Conservation (phyloP, 2,113 vertebrate genomes). For the Eurypyga helias region DNA sequence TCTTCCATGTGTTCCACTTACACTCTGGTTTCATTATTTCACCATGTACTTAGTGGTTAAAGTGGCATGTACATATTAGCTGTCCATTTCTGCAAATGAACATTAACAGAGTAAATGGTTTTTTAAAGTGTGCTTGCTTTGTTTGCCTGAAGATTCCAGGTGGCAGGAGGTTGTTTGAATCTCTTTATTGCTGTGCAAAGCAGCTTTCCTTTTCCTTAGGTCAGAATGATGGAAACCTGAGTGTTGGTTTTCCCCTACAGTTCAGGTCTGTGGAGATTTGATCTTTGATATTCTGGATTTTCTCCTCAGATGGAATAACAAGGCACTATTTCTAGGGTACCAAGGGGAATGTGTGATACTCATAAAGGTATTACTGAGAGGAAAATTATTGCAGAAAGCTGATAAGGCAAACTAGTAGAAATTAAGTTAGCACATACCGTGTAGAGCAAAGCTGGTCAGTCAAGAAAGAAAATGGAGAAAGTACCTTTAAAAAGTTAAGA, state of each 20-base stretch:
- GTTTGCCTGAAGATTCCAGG: not conserved
- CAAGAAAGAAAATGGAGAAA: not conserved
- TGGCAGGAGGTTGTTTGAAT: not conserved
- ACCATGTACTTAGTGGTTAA: not conserved
- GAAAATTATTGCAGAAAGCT: not conserved
- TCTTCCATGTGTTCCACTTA: not conserved
- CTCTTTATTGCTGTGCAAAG: not conserved
- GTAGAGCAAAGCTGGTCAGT: not conserved
- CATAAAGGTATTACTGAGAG: not conserved
- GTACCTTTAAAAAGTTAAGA: not conserved
- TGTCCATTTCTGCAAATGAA: not conserved
- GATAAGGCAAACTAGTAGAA: not conserved
- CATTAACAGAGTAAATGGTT: not conserved
- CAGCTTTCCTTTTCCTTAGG: not conserved
- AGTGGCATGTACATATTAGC: rapidly evolving
- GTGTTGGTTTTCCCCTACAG: not conserved
- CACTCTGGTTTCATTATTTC: not conserved
- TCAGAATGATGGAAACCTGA: not conserved
- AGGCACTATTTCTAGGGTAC: not conserved
- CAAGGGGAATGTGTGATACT: not conserved
- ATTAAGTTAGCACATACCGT: not conserved
- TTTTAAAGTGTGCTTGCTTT: rapidly evolving
- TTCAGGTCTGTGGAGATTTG: not conserved
- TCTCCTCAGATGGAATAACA: not conserved
- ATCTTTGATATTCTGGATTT: not conserved